Base-by-base conservation (phyloP, 2,113 vertebrate genomes). In the Microtus pennsylvanicus region DNA sequence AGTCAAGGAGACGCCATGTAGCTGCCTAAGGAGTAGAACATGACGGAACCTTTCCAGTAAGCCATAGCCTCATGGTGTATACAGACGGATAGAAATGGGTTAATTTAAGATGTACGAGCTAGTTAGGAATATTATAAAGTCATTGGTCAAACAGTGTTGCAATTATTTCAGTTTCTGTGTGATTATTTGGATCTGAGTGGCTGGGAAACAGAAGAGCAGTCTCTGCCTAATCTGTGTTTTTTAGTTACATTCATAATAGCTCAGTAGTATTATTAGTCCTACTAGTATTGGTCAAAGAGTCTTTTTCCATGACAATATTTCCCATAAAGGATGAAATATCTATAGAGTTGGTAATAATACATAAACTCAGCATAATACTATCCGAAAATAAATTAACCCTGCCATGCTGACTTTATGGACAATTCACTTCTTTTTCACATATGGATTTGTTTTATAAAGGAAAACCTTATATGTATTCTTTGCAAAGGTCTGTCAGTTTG, bases 371-470 rank as follows among this genome's bases (percentile, higher is more conserved):
- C 21, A 87, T 45, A 94, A 93, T 90, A 83, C 9, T 61, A 86
- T 24, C 11, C 78, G 12, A 76, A 91, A 96, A 45, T 91, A 78
- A 33, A 58, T 38, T 50, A 74, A 50, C 9, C 30, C 3, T 78
- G 35, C 14, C 58, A 5, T 92, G 24, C 21, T 92, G 24, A 55
- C 28, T 38, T 92, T 87, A 90, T 65, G 52, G 17, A n/a, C 22
- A 45, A 12, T 10, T 33, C 19, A 91, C 58, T 92, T 94, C 14
- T 94, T 96, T 9, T 77, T 93, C 77, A 87, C 65, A 85, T 45
- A 38, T 42, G 87, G 22, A 47, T 86, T n/a, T 89, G 9, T 26
- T 38, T 81, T 67, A n/a, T 42, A 90, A 61, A 5, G 26, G 26
- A 58, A 0, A 80, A 77, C 3, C 67, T 86, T 12, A 17, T 85